These are phyloP conservation scores for Caracal caracal DNA, from an alignment of 2,113 vertebrate genomes.

Conservation along the genomic window DNA sequence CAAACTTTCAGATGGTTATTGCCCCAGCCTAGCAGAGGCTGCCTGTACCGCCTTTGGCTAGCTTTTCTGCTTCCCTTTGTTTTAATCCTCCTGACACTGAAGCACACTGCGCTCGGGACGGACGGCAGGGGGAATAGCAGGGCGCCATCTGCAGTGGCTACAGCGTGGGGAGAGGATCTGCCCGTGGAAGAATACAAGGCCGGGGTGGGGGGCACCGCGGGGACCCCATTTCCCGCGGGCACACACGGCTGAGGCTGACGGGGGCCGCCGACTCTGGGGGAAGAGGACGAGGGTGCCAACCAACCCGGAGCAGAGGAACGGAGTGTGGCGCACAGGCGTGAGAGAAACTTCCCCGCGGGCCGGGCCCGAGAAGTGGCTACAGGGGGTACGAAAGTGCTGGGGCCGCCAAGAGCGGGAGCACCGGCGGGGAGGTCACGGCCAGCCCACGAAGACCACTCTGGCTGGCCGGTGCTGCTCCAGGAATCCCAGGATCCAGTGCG, in stretches of 20 bases:
- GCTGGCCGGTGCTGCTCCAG: conserved; percentile 5
- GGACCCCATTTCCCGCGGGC: conserved; percentile 62
- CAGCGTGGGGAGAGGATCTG: conserved; percentile 76
- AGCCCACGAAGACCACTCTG: not conserved
- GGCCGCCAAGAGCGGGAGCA: not conserved
- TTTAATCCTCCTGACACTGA: conserved; percentile 46
- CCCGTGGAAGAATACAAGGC: conserved; percentile 54
- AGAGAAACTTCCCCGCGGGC: not conserved
- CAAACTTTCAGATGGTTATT: conserved; percentile 85
- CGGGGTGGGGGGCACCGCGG: not conserved
- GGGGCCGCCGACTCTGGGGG: not conserved
- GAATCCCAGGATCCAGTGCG: conserved; percentile 51
- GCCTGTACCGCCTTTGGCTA: conserved; percentile 80
- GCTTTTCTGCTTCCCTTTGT: conserved; percentile 54
- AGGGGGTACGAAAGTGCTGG: rapidly evolving
- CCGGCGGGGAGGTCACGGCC: not conserved
- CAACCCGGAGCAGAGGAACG: not conserved
- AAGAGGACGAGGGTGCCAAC: rapidly evolving
- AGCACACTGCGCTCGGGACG: conserved; percentile 58
- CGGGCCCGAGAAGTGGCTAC: not conserved
- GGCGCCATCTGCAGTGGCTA: conserved; percentile 78
- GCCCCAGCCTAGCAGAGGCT: conserved; percentile 73
- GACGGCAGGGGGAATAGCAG: conserved; percentile 60
- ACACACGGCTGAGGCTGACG: not conserved
- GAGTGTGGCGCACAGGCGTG: not conserved